Percentiles rank a stretch among this genome's conserved stretches.
Conservation (phyloP, 2,888 invertebrate genomes). For the Sesia bembeciformis region DNA sequence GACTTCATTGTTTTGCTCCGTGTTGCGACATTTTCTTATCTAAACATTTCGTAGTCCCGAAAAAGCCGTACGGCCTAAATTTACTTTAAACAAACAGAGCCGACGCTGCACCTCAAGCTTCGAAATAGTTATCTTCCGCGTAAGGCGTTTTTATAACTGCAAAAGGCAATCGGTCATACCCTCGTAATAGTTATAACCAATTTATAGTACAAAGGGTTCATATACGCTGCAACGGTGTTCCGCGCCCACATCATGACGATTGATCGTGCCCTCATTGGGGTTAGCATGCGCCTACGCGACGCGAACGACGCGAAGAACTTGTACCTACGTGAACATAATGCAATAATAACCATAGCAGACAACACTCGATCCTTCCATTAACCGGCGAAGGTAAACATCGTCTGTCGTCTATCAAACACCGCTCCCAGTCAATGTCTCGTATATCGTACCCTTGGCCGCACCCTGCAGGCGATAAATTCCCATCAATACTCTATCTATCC, state of each 20-base stretch:
- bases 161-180: conserved; percentile 58
- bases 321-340: neutral
- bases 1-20: conserved; percentile 54
- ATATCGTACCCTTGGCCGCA: conserved; percentile 54
- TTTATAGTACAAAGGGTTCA: conserved; percentile 64
- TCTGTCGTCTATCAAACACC: conserved; percentile 34
- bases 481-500: conserved; percentile 60
- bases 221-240: conserved; percentile 43
- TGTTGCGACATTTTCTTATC: conserved; percentile 59
- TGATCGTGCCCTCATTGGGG: conserved; percentile 63
- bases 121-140: conserved; percentile 12
- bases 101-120: conserved; percentile 12
- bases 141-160: conserved; percentile 35
- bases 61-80: conserved; percentile 35
- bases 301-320: neutral
- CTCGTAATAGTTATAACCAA: conserved; percentile 59
- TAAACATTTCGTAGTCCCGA: conserved; percentile 38
- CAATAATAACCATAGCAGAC: neutral
- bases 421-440: conserved; percentile 47
- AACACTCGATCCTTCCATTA: conserved; percentile 47
- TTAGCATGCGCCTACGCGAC: conserved; percentile 11
- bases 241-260: conserved; percentile 55
- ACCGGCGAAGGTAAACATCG: conserved; percentile 42
- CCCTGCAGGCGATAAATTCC: conserved; percentile 59
- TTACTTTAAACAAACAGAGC: conserved; percentile 31